These are phyloP conservation scores for Malurus splendens DNA, from an alignment of 2,797 vertebrate genomes.

Conservation along the genomic window DNA sequence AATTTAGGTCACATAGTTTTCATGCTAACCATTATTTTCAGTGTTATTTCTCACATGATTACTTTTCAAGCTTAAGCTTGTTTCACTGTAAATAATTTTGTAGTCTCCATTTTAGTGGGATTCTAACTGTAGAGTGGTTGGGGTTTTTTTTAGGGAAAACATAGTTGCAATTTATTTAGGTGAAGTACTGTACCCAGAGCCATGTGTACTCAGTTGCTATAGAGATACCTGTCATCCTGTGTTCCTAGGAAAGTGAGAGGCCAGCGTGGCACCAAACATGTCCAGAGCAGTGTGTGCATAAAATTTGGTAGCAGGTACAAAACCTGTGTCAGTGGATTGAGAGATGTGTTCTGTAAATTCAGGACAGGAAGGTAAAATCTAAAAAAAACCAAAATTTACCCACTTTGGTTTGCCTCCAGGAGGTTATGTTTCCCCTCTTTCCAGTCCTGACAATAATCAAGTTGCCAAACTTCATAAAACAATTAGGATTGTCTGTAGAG, in stretches of 20 bases:
- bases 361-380: neutral
- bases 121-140: neutral
- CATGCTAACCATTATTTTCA: neutral
- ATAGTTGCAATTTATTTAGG: neutral
- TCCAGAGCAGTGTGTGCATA: neutral
- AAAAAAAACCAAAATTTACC: rapidly evolving
- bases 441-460: neutral
- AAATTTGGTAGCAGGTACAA: neutral
- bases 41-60: neutral
- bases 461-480: neutral
- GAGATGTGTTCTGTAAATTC: neutral
- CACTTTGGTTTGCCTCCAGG: neutral
- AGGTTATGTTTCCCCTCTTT: neutral
- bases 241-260: neutral
- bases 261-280: rapidly evolving
- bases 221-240: neutral
- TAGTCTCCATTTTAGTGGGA: neutral
- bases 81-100: neutral
- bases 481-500: neutral
- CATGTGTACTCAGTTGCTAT: neutral
- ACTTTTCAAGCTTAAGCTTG: neutral
- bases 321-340: neutral
- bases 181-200: neutral
- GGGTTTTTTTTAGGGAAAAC: neutral
- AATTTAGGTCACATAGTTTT: neutral